A percentile compares a stretch with the other conserved stretches of the same genome.
These are phyloP conservation scores for Orchesellides sinensis DNA, from an alignment of 2,888 invertebrate species.

Conservation along the genomic window DNA sequence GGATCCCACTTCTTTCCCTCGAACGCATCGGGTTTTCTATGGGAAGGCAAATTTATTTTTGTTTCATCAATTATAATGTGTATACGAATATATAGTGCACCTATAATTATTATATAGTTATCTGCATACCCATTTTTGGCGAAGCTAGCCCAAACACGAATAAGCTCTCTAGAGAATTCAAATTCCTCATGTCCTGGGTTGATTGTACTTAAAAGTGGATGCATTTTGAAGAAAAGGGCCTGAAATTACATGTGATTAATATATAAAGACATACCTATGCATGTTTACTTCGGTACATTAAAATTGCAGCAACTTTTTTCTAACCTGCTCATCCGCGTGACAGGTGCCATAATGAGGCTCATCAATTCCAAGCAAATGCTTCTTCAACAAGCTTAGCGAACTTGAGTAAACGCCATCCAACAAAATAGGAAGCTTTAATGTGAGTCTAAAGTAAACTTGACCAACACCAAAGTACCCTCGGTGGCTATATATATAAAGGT, in stretches of 20 bases:
- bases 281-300: not conserved
- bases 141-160: slow-evolving; percentile 62
- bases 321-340: slow-evolving; percentile 61
- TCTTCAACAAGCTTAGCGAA: slow-evolving; percentile 32
- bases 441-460: slow-evolving; percentile 62
- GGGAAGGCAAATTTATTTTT: not conserved
- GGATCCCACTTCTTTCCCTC: slow-evolving; percentile 55
- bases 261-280: not conserved
- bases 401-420: slow-evolving; percentile 62
- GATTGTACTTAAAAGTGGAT: slow-evolving; percentile 57
- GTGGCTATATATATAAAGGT: slow-evolving; percentile 61
- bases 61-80: not conserved
- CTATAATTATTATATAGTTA: not conserved
- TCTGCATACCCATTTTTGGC: slow-evolving; percentile 51
- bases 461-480: slow-evolving; percentile 66
- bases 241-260: too few species aligned
- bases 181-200: slow-evolving; percentile 59
- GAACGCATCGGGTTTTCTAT: slow-evolving; percentile 47
- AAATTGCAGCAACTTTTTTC: too few species aligned
- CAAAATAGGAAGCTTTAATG: slow-evolving; percentile 52
- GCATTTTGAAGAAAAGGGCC: slow-evolving; percentile 66
- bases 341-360: slow-evolving; percentile 59
- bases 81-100: not conserved
- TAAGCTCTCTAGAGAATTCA: slow-evolving; percentile 51
- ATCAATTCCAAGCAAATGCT: slow-evolving; percentile 47